phyloP scores from a whole-genome alignment of 2,113 vertebrate species.

The Gobio gobio region DNA sequence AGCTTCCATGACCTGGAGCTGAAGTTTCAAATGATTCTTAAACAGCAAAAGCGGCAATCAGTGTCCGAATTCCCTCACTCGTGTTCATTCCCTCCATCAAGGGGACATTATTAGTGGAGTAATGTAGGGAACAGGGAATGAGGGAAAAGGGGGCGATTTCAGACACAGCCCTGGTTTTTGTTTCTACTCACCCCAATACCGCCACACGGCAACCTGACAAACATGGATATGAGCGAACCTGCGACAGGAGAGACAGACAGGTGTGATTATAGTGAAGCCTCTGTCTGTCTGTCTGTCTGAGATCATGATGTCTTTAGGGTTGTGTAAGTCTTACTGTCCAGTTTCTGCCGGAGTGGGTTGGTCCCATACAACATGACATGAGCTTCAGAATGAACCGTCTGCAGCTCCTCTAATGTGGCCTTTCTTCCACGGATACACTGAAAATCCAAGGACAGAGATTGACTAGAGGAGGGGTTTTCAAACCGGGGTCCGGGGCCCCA shows the following conservation, averaged over 20 bases:
- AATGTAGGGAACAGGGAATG: no score
- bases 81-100: no score
- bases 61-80: no score
- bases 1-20: no score
- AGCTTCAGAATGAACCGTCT: conserved; percentile 91
- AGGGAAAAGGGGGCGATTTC: no score
- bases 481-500: no score
- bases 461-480: no score
- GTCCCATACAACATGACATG: conserved; percentile 92
- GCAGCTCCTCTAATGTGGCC: conserved; percentile 92
- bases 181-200: conserved; percentile 86
- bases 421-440: conserved; percentile 94
- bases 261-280: background rate
- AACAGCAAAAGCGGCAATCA: no score
- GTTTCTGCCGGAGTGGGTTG: conserved; percentile 93
- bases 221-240: conserved; percentile 91
- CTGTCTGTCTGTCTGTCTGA: no score
- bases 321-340: conserved; percentile 85
- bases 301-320: background rate
- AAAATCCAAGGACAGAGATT: background rate
- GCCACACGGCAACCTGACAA: conserved; percentile 93
- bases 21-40: no score
- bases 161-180: background rate
- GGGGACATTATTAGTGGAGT: no score
- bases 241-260: conserved; percentile 31